Base-by-base conservation (phyloP, 2,888 invertebrate species). In the Pammene fasciana region DNA sequence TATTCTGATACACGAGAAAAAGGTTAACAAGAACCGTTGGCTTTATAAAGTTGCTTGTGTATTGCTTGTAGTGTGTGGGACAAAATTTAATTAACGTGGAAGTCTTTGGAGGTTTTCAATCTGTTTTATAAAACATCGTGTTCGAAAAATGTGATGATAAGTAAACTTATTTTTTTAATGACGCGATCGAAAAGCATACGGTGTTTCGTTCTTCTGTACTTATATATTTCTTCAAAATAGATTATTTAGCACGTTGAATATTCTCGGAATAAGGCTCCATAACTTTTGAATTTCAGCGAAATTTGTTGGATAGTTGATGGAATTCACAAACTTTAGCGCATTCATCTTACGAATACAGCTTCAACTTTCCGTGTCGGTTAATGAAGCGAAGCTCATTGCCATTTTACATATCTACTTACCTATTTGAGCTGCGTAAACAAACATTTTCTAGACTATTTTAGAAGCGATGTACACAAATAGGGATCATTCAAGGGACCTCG, bases 321-420 rank as follows among this genome's bases (percentile, higher is more conserved):
- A 52, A 57, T 57, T 68, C 50, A 16, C 64, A 11, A 68, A 68
- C 64, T 68, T 68, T 45, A 48, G 68, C 68, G 68, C 68, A 68
- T 68, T 57, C 57, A 50, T 64, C 68, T 68, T 64, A 64, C 36
- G 45, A 59, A 54, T 46, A 59, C 50, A 14, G 67, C 46, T 50
- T 48, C 61, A 68, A 68, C 50, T 68, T 68, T 62, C 16, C 52
- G 45, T 43, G 41, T 64, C 43, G 43, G 57, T n/a, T 68, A 68
- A 68, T 68, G 68, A 68, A 52, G 48, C 36, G 18, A 57, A 38
- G 36, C 41, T 34, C 48, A 48, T 14, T 14, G 41, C 41, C 50
- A 57, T 14, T 26, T 66, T 59, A n/a, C n/a, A n/a, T 57, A 26
- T 14, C 18, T 8, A 43, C 14, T 66, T 59, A 26, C 26, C 26